Evolutionary conservation across 2,888 invertebrate genomes (phyloP).

Genomic region (Hartigia nigra): DNA sequence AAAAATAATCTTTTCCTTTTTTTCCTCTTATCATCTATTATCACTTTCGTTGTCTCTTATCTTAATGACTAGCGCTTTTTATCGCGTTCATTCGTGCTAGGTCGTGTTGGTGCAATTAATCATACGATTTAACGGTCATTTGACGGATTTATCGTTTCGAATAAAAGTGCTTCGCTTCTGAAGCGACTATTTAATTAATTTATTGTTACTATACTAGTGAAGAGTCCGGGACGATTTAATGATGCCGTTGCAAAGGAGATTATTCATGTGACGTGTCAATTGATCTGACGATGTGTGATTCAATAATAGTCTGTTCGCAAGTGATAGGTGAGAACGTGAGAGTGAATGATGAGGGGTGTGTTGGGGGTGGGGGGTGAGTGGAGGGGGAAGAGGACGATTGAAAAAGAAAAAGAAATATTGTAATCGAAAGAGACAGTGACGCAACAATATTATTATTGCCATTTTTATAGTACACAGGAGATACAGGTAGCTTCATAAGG

Average conservation of each 20-base stretch:
- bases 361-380: background rate
- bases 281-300: background rate
- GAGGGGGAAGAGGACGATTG: background rate
- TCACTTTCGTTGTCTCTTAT: background rate
- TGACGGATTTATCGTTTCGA: background rate
- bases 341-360: background rate
- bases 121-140: background rate
- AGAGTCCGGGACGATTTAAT: background rate
- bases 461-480: conserved; percentile 25
- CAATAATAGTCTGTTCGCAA: background rate
- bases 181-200: background rate
- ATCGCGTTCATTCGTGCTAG: background rate
- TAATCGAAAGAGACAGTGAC: conserved; percentile 5
- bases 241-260: background rate
- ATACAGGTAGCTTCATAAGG: conserved; percentile 23
- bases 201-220: background rate
- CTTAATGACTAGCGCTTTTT: background rate
- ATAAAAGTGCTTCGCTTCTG: background rate
- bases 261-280: background rate
- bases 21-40: background rate
- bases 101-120: background rate
- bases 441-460: conserved; percentile 26
- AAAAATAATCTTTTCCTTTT: background rate
- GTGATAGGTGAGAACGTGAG: background rate
- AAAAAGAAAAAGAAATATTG: background rate